Evolutionary conservation across 2,888 invertebrate species (phyloP), one percentile per base, ranked within the genome.

Genomic region (Andricus quercusramuli): DNA sequence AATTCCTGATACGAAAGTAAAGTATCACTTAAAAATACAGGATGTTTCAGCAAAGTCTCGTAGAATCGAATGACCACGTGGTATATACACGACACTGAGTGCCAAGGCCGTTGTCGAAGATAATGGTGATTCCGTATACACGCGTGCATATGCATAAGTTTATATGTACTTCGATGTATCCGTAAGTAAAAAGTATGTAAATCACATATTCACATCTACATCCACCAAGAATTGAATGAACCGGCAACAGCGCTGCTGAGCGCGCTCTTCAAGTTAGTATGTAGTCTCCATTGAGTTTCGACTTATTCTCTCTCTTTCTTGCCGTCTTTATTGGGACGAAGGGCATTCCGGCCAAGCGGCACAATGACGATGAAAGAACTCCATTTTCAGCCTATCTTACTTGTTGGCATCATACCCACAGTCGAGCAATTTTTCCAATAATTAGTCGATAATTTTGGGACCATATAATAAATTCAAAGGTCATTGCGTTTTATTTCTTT

Each of bases 181-280:
- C 15, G 37, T 67, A 77, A 82, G 80, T 65, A 83, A 83, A 83
- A 78, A 44, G 79, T 81, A 78, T 47, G 77, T 51, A 56, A 8
- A 56, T 56, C 11, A 22, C n/a, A 56, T 56, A 8, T 56, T 11
- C 56, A 56, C 56, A 56, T 22, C n/a, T 22, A 83, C 79, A 82
- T 78, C n/a, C 41, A 62, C 56, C 47, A 59, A 70, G 81, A 78
- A 82, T 85, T 88, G 89, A 89, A 89, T 88, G 89, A 86, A 88
- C 85, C 84, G 85, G 85, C 86, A 85, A 84, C 82, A 83, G 80
- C 82, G 80, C 82, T 47, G 80, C 82, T 47, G 47, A 47, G 81
- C 44, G 0, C 4, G 0, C 17, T 47, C 47, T 47, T 15, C 47
- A 47, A 47, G 15, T 17, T 1, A 4, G 4, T 9, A 11, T 8